A percentile compares a stretch with the other conserved stretches of the same genome.
These are phyloP conservation scores for Ia io DNA, from an alignment of 2,113 vertebrate species.

Conservation along the genomic window DNA sequence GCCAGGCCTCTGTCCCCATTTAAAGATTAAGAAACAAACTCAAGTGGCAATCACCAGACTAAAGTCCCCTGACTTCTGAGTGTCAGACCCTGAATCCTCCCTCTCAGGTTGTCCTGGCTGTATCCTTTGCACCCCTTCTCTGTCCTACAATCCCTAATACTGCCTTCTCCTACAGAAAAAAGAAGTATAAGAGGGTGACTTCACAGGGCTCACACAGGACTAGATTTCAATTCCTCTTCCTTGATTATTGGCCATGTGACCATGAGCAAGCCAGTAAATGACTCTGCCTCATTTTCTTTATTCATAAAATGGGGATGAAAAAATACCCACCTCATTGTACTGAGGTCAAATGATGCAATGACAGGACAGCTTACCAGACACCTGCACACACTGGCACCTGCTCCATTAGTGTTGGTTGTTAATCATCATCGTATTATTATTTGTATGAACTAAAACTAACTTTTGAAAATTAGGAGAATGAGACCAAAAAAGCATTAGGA, in stretches of 20 bases:
- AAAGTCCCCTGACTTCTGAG: background rate
- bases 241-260: background rate
- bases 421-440: background rate
- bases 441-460: background rate
- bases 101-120: background rate
- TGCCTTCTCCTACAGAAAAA: background rate
- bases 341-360: background rate
- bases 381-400: background rate
- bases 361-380: background rate
- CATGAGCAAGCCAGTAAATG: background rate
- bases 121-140: background rate
- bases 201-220: background rate
- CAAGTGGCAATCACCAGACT: background rate
- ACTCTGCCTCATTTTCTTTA: background rate
- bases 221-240: background rate
- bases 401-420: background rate
- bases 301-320: background rate
- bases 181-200: background rate
- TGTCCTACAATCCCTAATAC: background rate
- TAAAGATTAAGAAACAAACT: background rate
- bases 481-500: background rate
- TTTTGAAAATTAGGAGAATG: background rate
- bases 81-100: background rate
- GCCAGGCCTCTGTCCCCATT: background rate
- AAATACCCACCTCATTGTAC: background rate